A percentile compares a stretch with the other conserved stretches of the same genome.
Conservation (phyloP, 2,888 invertebrate genomes). For the Papilio demoleus region DNA sequence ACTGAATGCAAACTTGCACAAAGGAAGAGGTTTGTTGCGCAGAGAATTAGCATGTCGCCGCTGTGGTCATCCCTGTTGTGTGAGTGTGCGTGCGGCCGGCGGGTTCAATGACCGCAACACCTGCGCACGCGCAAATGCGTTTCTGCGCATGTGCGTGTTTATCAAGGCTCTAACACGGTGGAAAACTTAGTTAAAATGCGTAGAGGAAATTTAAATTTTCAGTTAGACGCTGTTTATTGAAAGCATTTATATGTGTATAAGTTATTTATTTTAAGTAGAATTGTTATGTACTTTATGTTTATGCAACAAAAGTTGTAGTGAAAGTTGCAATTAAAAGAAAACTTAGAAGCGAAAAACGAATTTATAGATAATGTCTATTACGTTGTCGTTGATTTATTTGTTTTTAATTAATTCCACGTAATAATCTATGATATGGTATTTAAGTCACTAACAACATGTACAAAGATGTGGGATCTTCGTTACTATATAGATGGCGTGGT, state of each 20-base stretch:
- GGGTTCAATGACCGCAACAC: constrained; percentile 78
- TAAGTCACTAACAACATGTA: too few species aligned
- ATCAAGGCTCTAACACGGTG: constrained; percentile 48
- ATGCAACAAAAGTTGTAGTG: too few species aligned
- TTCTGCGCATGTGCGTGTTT: constrained; percentile 60
- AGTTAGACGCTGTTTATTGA: constrained; percentile 25
- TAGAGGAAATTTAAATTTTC: constrained; percentile 43
- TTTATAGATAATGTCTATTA: too few species aligned
- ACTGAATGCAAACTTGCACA: constrained; percentile 46
- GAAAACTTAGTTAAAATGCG: constrained; percentile 44
- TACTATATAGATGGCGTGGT: constrained; percentile 40
- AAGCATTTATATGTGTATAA: neutral
- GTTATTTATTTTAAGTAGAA: too few species aligned
- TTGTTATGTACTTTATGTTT: too few species aligned
- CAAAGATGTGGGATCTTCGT: constrained; percentile 38
- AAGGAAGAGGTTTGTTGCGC: constrained; percentile 54
- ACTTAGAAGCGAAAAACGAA: too few species aligned
- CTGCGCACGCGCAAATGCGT: constrained; percentile 60
- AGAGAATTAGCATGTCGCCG: constrained; percentile 76
- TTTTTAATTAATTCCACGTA: too few species aligned
- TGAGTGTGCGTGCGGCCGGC: constrained; percentile 45
- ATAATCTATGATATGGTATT: too few species aligned
- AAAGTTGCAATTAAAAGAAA: too few species aligned
- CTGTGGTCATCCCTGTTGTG: constrained; percentile 53
- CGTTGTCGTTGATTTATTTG: too few species aligned